Base-by-base conservation (phyloP, 2,888 invertebrate species). In the Drosophila subquinaria region DNA sequence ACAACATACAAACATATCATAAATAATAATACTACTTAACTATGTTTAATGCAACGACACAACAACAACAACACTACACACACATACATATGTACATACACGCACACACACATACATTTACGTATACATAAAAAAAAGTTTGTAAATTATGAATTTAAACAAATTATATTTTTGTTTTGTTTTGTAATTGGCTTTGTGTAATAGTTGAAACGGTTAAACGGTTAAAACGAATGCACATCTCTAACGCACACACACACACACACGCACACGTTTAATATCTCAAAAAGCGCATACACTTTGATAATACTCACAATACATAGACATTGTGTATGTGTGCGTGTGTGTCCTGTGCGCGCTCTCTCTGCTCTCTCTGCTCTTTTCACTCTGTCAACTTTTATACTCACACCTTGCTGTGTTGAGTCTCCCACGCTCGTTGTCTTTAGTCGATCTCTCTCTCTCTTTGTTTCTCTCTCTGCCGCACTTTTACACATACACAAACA, bases 141-240 rank as follows among this genome's bases (percentile, higher is more conserved):
- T 60, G 30, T 50, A 60, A 50, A 50, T 59, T 59, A 15, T 23
- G 15, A 35, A 33, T 45, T 55, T 33, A 42, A 33, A 45, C 10
- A 10, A 4, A 36, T 36, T 57, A 36, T 57, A 23, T 45, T 55
- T 69, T 53, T 66, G 38, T n/a, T 69, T 79, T 73, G 71, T 73
- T 74, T 70, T 71, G 63, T 75, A 84, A 84, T 82, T 82, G 82
- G 84, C 82, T 81, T 81, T 82, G 71, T 80, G 69, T 83, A 52
- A 63, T 48, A 76, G 66, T 80, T 65, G 3, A 67, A 51, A 63
- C 57, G 55, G 64, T 73, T 35, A 59, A 40, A 27, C 27, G 27
- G 27, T 27, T 27, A 27, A 40, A 68, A 62, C 51, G 51, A 66
- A 60, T 60, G 65, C 69, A 78, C 78, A 62, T 55, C 56, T 77